phyloP scores from a whole-genome alignment of 2,113 vertebrate genomes.

The Rhynchomys soricoides region DNA sequence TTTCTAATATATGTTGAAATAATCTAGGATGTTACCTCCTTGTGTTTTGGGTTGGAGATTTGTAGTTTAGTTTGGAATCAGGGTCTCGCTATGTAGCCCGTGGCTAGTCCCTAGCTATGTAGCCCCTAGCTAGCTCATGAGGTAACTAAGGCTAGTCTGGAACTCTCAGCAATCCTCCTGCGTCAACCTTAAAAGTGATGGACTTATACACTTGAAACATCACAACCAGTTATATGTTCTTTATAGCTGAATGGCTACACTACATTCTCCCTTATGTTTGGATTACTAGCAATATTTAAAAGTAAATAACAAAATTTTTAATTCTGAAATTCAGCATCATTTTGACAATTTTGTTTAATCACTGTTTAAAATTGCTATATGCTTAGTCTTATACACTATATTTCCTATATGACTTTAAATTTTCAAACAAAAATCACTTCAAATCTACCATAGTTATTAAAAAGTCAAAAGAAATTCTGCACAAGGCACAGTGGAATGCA shows the following conservation, averaged over 20 bases:
- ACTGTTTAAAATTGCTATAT: slow-evolving; percentile 13
- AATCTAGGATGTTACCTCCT: neutral
- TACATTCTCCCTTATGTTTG: slow-evolving; percentile 31
- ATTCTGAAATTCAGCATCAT: neutral
- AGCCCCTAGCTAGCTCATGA: neutral
- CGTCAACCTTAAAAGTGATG: neutral
- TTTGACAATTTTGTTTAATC: slow-evolving; percentile 7
- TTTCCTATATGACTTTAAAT: neutral
- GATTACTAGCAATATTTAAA: slow-evolving; percentile 52
- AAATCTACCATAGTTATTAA: slow-evolving; percentile 21
- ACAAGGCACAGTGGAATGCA: no score
- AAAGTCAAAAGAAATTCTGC: neutral
- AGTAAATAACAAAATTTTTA: slow-evolving; percentile 31
- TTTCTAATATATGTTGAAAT: slow-evolving; percentile 5
- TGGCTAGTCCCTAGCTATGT: neutral
- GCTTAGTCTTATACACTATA: neutral
- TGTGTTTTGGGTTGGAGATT: neutral
- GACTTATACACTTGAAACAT: neutral
- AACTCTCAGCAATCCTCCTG: neutral
- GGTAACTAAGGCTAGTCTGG: neutral
- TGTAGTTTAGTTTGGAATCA: neutral
- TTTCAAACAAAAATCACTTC: neutral
- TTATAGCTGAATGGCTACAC: slow-evolving; percentile 39
- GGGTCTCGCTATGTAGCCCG: neutral
- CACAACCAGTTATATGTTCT: neutral